Base-by-base conservation (phyloP, 2,888 invertebrate species). In the Drosophila merina region DNA sequence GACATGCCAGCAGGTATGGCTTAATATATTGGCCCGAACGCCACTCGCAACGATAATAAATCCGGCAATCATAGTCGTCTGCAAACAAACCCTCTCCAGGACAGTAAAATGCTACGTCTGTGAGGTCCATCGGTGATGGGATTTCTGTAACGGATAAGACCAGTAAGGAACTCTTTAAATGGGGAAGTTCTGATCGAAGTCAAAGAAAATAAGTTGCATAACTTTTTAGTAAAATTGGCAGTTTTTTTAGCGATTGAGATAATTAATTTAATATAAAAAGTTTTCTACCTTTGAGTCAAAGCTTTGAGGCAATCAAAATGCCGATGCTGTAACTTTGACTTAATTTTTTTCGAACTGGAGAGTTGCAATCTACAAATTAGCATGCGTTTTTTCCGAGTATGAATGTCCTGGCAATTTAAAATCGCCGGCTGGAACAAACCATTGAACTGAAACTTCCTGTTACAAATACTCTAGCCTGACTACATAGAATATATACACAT, bases 1-100 rank as follows among this genome's bases (percentile, higher is more conserved):
- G 95, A 88, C 97, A 97, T 90, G 94, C 93, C 90, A 96, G 96
- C 92, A 93, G 92, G 77, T 94, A 95, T 10, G 94, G 93, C 6
- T 93, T 93, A 57, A 91, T 90, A 58, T 89, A 85, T 64, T 79
- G 78, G 63, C 63, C 93, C 42, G 93, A 93, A 86, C 93, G 94
- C 79, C 93, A 93, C 14, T 95, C 94, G 79, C 97, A 97, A 84
- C 96, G 93, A 89, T 96, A 96, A 91, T 96, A 97, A 55, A 94
- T 92, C 51, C 93, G 93, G 88, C 97, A 97, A 86, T 96, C 93
- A n/a, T 89, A 89, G n/a, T 94, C 93, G 89, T 96, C 96, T 1
- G 94, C 93, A 89, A 94, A 94, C 74, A 95, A 95, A 25, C 96
- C 97, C 90, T 96, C 96, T 20, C 92, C 91, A 3, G 91, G 91